A percentile compares a stretch with the other conserved stretches of the same genome.
phyloP scores from a whole-genome alignment of 2,113 vertebrate species.

The Ochotona curzoniae region DNA sequence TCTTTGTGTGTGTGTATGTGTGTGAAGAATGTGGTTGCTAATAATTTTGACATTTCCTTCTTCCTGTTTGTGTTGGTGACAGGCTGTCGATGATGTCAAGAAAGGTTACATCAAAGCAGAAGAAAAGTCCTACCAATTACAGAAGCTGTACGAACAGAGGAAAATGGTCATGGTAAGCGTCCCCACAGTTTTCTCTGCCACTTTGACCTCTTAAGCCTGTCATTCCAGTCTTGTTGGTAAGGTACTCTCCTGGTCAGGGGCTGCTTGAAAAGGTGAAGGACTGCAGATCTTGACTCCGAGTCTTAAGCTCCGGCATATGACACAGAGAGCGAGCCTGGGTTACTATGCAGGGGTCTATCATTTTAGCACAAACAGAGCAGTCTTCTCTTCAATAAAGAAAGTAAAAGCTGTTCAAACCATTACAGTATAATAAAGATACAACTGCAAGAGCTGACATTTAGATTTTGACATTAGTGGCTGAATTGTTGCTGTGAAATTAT shows the following conservation, averaged over 20 bases:
- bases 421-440: constrained; percentile 2
- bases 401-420: background rate
- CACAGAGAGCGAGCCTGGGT: background rate
- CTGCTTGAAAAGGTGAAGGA: background rate
- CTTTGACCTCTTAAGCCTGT: background rate
- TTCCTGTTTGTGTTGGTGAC: constrained; percentile 32
- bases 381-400: constrained; percentile 48
- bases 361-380: constrained; percentile 31
- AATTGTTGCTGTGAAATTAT: background rate
- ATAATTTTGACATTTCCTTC: background rate
- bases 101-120: constrained; percentile 98
- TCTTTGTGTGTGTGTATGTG: constrained; percentile 11
- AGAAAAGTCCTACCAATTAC: constrained; percentile 97
- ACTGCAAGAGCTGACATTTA: constrained; percentile 20
- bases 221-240: constrained; percentile 19
- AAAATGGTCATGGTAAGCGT: constrained; percentile 97
- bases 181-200: background rate
- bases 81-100: constrained; percentile 98
- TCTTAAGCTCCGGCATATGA: background rate
- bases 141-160: constrained; percentile 97
- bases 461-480: background rate
- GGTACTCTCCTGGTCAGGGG: background rate
- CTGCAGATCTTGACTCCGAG: background rate
- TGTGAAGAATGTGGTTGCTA: constrained; percentile 4
- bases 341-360: background rate